These are phyloP conservation scores for Xestoiulus laeticollis DNA, from an alignment of 2,888 invertebrate genomes.

Conservation along the genomic window DNA sequence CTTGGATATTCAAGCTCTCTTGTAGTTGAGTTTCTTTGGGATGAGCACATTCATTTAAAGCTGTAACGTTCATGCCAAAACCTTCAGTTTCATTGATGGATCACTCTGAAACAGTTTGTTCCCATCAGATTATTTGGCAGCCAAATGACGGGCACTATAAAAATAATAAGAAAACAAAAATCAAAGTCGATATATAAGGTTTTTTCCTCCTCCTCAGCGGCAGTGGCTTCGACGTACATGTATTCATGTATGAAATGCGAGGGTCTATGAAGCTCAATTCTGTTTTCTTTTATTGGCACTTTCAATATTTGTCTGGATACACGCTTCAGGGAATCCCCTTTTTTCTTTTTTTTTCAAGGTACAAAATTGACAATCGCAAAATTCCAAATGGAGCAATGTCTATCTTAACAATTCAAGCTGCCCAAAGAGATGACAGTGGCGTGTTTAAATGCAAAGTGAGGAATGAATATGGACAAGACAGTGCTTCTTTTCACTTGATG, in stretches of 20 bases:
- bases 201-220: not conserved
- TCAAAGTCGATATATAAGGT: not conserved
- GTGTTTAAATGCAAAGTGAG: constrained; percentile 52
- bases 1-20: not conserved
- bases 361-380: constrained; percentile 47
- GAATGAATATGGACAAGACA: constrained; percentile 54
- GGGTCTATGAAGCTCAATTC: not conserved
- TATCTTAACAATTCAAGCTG: constrained; percentile 45
- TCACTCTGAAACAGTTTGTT: not conserved
- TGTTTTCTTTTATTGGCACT: constrained; percentile 13
- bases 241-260: not conserved
- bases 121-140: not conserved
- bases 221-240: not conserved
- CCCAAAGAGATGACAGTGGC: constrained; percentile 49
- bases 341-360: constrained; percentile 30
- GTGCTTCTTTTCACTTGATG: constrained; percentile 54
- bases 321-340: constrained; percentile 3
- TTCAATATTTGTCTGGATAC: constrained; percentile 2
- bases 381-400: constrained; percentile 48
- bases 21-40: not conserved
- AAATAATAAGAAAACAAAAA: constrained; percentile 38
- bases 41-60: not conserved
- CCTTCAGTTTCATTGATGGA: not conserved
- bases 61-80: not conserved
- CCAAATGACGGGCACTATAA: not conserved